These are phyloP conservation scores for Drosophila subpulchrella DNA, from an alignment of 1,140 invertebrate genomes.

Conservation along the genomic window DNA sequence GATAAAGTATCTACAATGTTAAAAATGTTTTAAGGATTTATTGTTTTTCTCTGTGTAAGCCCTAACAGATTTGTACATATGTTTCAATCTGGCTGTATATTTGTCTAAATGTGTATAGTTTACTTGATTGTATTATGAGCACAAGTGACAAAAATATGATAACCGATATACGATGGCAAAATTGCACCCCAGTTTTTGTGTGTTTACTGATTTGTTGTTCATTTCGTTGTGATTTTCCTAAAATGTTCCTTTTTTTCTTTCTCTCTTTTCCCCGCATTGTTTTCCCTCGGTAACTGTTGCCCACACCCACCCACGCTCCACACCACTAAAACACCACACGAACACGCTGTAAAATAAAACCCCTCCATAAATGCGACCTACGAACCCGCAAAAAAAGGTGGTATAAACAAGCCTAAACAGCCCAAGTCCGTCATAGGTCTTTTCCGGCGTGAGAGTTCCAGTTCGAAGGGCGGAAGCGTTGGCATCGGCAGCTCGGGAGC, in stretches of 20 bases:
- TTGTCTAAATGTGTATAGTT: constrained; percentile 40
- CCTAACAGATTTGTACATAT: constrained; percentile 13
- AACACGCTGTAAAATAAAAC: constrained; percentile 28
- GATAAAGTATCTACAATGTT: background rate
- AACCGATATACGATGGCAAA: constrained; percentile 15
- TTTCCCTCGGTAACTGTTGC: constrained; percentile 73
- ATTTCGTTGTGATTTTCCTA: constrained; percentile 59
- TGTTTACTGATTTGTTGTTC: constrained; percentile 50
- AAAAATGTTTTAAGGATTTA: background rate
- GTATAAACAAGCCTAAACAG: constrained; percentile 89
- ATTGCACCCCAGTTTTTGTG: constrained; percentile 35
- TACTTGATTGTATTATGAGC: constrained; percentile 39
- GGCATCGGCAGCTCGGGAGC: constrained; percentile 70
- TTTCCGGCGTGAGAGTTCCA: constrained; percentile 88
- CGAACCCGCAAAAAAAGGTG: constrained; percentile 85
- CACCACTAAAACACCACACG: constrained; percentile 25
- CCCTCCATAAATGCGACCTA: constrained; percentile 12
- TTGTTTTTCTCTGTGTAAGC: constrained; percentile 8
- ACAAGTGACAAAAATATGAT: constrained; percentile 19
- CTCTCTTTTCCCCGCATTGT: constrained; percentile 66
- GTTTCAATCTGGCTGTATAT: constrained; percentile 12
- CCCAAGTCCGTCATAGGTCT: constrained; percentile 90
- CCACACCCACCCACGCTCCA: constrained; percentile 49
- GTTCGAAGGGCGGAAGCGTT: constrained; percentile 85
- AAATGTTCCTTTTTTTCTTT: constrained; percentile 63